A percentile compares a stretch with the other conserved stretches of the same genome.
phyloP scores from a whole-genome alignment of 2,888 invertebrate genomes.

The Linyphia triangularis region DNA sequence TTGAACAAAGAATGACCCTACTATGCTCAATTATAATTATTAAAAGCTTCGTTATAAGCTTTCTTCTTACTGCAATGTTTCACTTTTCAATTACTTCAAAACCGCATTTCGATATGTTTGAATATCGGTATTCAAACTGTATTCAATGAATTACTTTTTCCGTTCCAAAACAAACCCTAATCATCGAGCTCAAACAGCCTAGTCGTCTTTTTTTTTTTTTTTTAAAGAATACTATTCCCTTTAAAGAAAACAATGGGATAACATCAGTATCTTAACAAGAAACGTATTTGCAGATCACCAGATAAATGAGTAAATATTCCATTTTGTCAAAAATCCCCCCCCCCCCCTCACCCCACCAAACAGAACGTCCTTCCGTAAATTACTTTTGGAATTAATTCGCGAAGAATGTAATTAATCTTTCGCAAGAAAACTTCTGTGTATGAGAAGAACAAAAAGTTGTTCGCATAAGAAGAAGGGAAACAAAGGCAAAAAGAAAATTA shows the following conservation, averaged over 20 bases:
- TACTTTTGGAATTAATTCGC: conserved; percentile 73
- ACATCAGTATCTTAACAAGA: neutral
- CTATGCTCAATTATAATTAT: no score
- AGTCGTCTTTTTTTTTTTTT: no score
- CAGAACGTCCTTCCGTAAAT: conserved; percentile 60
- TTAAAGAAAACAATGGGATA: neutral
- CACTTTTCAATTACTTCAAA: no score
- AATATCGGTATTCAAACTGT: no score
- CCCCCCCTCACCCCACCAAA: neutral
- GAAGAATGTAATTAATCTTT: conserved; percentile 72
- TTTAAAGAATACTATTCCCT: no score
- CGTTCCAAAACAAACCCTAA: no score
- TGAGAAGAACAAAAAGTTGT: conserved; percentile 26
- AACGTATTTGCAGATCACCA: conserved; percentile 15
- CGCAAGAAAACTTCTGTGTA: conserved; percentile 27
- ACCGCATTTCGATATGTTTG: no score
- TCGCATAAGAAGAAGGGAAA: neutral
- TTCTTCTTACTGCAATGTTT: no score
- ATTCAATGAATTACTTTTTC: no score
- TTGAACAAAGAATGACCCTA: no score
- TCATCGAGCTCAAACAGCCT: no score
- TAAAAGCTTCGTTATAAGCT: no score
- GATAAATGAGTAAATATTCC: conserved; percentile 51
- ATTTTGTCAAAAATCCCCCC: conserved; percentile 1
- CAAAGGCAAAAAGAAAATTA: neutral